Evolutionary conservation across 2,888 invertebrate species (phyloP).

Genomic region (Habrosyne pyritoides): DNA sequence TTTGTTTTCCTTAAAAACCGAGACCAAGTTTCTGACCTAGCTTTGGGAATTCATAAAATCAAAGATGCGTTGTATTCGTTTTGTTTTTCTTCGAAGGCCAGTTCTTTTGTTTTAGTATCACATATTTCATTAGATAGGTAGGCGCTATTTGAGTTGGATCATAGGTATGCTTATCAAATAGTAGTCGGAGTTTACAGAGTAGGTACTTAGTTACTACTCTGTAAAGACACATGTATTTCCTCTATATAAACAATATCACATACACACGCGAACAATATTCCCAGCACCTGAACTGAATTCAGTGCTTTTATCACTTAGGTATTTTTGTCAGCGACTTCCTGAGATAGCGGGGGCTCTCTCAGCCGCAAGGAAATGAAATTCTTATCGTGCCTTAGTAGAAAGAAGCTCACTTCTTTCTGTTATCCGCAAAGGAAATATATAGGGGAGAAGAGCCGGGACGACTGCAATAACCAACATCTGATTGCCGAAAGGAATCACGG

Average conservation of each 20-base stretch:
- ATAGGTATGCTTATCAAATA: constrained; percentile 32
- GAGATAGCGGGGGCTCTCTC: constrained; percentile 73
- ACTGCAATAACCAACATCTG: constrained; percentile 71
- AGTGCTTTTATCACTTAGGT: constrained; percentile 78
- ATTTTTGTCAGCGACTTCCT: constrained; percentile 80
- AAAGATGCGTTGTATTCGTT: constrained; percentile 58
- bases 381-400: constrained; percentile 79
- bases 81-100: constrained; percentile 65
- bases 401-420: constrained; percentile 76
- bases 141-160: constrained; percentile 19
- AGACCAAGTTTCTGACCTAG: constrained; percentile 77
- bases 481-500: constrained; percentile 70
- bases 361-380: constrained; percentile 82
- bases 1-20: constrained; percentile 61
- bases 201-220: not conserved
- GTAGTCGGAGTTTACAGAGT: not conserved
- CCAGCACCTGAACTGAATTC: constrained; percentile 66
- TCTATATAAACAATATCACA: constrained; percentile 32
- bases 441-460: constrained; percentile 56
- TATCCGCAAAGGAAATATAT: constrained; percentile 80
- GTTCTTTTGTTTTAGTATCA: constrained; percentile 42
- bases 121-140: constrained; percentile 12
- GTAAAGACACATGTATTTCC: not conserved
- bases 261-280: constrained; percentile 46
- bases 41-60: constrained; percentile 80